These are phyloP conservation scores for Meandrina meandrites DNA, from an alignment of 92 coral and sea anemone genomes.

Conservation along the genomic window DNA sequence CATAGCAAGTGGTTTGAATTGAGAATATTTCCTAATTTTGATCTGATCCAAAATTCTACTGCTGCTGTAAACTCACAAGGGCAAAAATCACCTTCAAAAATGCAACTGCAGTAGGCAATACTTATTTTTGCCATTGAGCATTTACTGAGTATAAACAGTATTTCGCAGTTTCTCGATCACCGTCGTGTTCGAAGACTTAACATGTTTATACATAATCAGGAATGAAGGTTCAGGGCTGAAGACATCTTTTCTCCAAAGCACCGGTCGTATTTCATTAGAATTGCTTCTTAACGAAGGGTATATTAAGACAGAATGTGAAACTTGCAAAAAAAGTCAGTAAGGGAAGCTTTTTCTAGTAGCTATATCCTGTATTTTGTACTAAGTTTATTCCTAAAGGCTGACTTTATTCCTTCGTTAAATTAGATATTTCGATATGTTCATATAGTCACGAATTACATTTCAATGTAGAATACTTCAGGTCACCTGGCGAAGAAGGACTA, in stretches of 20 bases:
- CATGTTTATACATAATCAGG: background rate
- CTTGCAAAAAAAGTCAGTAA: too few relatives aligned
- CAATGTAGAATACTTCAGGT: too few relatives aligned
- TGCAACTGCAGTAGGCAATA: too few relatives aligned
- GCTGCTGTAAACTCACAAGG: background rate
- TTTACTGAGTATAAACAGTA: too few relatives aligned
- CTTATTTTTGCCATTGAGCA: too few relatives aligned
- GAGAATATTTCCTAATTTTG: background rate
- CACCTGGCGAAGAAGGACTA: too few relatives aligned
- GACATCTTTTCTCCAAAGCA: background rate
- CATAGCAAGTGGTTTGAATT: background rate
- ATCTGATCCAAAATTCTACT: background rate
- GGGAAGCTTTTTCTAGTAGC: too few relatives aligned
- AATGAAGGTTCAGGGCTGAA: background rate
- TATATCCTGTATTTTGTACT: background rate
- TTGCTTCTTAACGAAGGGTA: too few relatives aligned
- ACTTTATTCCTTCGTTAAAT: background rate
- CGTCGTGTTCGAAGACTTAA: background rate
- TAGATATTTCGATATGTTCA: background rate
- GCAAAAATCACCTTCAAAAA: background rate
- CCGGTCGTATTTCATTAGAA: too few relatives aligned
- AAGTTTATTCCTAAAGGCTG: too few relatives aligned
- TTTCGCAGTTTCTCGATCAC: background rate
- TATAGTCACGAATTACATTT: background rate
- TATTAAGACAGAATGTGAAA: too few relatives aligned